Evolutionary conservation across 2,888 invertebrate genomes (phyloP).

Genomic region (Dicycla oo): DNA sequence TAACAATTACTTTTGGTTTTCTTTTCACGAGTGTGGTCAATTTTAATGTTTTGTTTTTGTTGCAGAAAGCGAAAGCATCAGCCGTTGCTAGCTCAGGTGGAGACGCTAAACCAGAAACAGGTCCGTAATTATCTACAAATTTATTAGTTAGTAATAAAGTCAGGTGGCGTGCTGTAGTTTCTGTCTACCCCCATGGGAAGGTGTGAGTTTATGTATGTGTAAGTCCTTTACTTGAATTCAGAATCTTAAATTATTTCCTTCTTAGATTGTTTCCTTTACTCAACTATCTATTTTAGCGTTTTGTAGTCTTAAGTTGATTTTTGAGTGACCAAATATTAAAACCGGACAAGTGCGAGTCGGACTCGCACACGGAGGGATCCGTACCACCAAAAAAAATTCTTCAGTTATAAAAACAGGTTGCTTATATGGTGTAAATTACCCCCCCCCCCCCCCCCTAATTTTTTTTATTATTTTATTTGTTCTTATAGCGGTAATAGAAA

Average conservation of each 20-base stretch:
- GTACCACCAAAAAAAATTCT: too few relatives aligned
- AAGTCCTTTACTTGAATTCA: neutral
- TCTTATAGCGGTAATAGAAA: too few relatives aligned
- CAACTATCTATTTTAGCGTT: too few relatives aligned
- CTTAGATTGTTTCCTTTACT: neutral
- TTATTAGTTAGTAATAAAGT: neutral
- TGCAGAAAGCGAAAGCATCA: conserved; percentile 73
- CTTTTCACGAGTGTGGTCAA: neutral
- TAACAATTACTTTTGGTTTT: neutral
- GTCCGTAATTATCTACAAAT: conserved; percentile 53
- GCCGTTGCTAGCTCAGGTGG: conserved; percentile 57
- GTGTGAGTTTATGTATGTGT: neutral
- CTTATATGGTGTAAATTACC: too few relatives aligned
- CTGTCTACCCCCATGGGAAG: neutral
- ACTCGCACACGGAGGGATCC: too few relatives aligned
- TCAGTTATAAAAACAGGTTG: too few relatives aligned
- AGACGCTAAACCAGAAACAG: conserved; percentile 74
- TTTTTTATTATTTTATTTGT: too few relatives aligned
- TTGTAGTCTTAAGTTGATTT: neutral
- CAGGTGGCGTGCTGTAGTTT: neutral
- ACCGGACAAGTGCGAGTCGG: too few relatives aligned
- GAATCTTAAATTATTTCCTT: neutral
- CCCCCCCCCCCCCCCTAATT: too few relatives aligned
- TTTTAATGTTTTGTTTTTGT: conserved; percentile 10
- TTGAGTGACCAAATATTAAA: neutral